Evolutionary conservation across 2,113 vertebrate species (phyloP), one percentile per base, ranked within the genome.

Genomic region (Cebus imitator): DNA sequence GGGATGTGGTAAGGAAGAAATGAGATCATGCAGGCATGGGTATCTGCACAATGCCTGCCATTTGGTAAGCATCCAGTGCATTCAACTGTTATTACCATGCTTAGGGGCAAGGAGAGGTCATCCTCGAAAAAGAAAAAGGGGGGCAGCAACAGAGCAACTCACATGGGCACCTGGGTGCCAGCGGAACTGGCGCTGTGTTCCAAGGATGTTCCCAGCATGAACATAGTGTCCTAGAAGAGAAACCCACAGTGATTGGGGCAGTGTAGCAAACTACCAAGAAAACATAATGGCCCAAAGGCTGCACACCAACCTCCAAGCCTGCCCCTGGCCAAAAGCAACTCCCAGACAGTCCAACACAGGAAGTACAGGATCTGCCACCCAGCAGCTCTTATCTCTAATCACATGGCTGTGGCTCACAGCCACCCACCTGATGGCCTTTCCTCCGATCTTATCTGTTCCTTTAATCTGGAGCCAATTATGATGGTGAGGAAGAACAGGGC

Each of bases 121-220:
- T 57, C 32, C 48, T 61, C 79, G 50, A 27, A 43, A 96, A 80
- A 66, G n/a, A 64, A 58, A 75, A 48, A 25, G 35, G 11, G 43
- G 27, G 43, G 5, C 61, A 32, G 61, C 9, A 37, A 45, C 1
- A n/a, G 21, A 86, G 13, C 73, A 96, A 98, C 99, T 99, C 98
- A 99, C 99, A 1, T 99, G 98, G 93, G 99, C 99, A 6, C 99
- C 99, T 1, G 99, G 99, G 66, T 99, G 99, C 99, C 99, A 99
- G 84, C 99, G 99, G 68, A 99, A 98, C 45, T 98, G 50, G 61
- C 99, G 98, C 98, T 99, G 99, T 0, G 99, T 99, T 3, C 99
- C 99, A 61, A 99, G 82, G 97, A 99, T 99, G 97, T 99, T 99
- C 23, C 99, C 99, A 27, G 99, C 99, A 2, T 99, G 99, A 96